phyloP scores from a whole-genome alignment of 2,888 invertebrate species.

The Drosophila emarginata region DNA sequence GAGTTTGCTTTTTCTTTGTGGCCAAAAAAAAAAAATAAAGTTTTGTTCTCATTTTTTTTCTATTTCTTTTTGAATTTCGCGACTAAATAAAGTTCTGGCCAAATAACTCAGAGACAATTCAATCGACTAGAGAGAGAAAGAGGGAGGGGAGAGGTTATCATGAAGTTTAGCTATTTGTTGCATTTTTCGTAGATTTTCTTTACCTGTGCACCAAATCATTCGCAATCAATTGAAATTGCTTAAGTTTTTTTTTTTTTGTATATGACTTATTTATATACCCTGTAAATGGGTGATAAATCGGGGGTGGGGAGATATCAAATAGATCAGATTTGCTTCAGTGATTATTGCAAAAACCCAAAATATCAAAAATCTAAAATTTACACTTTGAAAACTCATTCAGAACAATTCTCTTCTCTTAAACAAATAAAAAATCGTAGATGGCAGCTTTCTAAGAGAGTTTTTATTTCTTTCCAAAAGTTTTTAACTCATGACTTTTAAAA shows the following conservation, averaged over 20 bases:
- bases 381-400: too few relatives aligned
- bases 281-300: too few relatives aligned
- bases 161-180: conserved; percentile 8
- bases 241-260: not conserved
- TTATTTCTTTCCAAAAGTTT: too few relatives aligned
- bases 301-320: too few relatives aligned
- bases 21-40: conserved; percentile 15
- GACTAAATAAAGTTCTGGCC: not conserved
- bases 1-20: conserved; percentile 36
- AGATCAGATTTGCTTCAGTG: too few relatives aligned
- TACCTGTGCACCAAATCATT: conserved; percentile 60
- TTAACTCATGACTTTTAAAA: too few relatives aligned
- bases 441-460: too few relatives aligned
- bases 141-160: not conserved
- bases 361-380: too few relatives aligned
- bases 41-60: conserved; percentile 5
- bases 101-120: conserved; percentile 1
- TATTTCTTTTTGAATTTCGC: conserved; percentile 6
- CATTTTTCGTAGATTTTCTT: conserved; percentile 32
- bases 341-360: too few relatives aligned
- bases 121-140: conserved; percentile 1
- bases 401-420: too few relatives aligned
- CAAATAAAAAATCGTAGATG: too few relatives aligned
- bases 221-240: conserved; percentile 60
- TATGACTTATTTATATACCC: not conserved